Evolutionary conservation across 2,888 invertebrate genomes (phyloP).

Genomic region (Hypselothyrea guttata): DNA sequence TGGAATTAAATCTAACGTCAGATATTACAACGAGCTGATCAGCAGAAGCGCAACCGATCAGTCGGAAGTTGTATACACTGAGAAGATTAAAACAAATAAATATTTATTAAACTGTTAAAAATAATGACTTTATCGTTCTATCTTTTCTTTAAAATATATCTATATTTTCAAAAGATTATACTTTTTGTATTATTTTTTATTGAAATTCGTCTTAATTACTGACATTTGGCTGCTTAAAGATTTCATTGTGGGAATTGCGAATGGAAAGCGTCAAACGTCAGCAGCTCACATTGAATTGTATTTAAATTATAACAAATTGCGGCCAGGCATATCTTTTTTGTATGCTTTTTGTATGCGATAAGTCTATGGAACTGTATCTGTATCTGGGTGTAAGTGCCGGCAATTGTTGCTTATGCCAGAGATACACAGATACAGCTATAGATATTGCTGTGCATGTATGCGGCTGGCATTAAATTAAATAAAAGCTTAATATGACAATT

Average conservation of each 20-base stretch:
- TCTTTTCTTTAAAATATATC: too few relatives aligned
- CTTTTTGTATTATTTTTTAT: not conserved
- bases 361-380: constrained; percentile 4
- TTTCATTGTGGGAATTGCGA: constrained; percentile 1
- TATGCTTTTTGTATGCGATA: constrained; percentile 17
- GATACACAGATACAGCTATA: constrained; percentile 1
- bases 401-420: constrained; percentile 61
- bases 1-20: too few relatives aligned
- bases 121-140: too few relatives aligned
- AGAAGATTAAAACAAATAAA: too few relatives aligned
- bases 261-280: constrained; percentile 22
- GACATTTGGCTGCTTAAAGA: not conserved
- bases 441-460: constrained; percentile 36
- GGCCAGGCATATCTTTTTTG: constrained; percentile 54
- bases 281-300: constrained; percentile 64
- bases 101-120: too few relatives aligned
- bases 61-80: too few relatives aligned
- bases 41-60: too few relatives aligned
- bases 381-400: constrained; percentile 45
- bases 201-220: not conserved
- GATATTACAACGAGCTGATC: too few relatives aligned
- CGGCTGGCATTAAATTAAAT: constrained; percentile 70
- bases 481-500: constrained; percentile 73
- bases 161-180: too few relatives aligned
- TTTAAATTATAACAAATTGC: constrained; percentile 76